These are phyloP conservation scores for Aleiodes leptofemur DNA, from an alignment of 2,888 invertebrate genomes.

Conservation along the genomic window DNA sequence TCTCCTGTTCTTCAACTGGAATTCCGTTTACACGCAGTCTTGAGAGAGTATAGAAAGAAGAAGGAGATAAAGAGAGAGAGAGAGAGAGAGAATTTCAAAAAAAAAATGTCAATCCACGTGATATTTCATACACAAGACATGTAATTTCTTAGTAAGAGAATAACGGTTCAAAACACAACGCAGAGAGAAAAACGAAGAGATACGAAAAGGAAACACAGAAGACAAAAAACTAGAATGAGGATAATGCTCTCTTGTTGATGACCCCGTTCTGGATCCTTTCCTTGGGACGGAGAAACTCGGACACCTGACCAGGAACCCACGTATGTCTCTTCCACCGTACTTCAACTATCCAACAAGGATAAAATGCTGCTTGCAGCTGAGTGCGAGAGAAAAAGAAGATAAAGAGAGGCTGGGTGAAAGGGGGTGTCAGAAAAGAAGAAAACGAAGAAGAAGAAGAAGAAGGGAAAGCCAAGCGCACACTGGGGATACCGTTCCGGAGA, in stretches of 20 bases:
- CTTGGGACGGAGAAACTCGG: conserved; percentile 55
- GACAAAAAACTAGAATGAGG: conserved; percentile 43
- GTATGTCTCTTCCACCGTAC: conserved; percentile 7
- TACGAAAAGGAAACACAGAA: conserved; percentile 25
- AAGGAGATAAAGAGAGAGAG: not conserved
- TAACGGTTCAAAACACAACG: conserved; percentile 32
- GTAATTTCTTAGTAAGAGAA: no score
- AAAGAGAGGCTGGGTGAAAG: conserved; percentile 39
- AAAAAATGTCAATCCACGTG: not conserved
- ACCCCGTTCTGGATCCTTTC: conserved; percentile 44
- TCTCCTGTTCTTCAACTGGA: conserved; percentile 6
- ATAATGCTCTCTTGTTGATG: conserved; percentile 45
- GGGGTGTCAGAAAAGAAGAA: conserved; percentile 36
- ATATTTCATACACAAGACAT: not conserved
- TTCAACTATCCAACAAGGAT: not conserved
- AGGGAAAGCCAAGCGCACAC: conserved; percentile 37
- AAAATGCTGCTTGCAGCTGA: not conserved
- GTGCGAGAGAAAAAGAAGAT: not conserved
- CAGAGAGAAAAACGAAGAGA: conserved; percentile 4
- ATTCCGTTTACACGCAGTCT: conserved; percentile 19
- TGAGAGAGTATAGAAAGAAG: not conserved
- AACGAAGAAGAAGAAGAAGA: conserved; percentile 11
- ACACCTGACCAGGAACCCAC: conserved; percentile 59
- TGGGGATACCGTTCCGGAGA: conserved; percentile 56
- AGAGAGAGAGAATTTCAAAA: not conserved